Conservation (phyloP, 2,888 invertebrate species). For the Ethmia dodecea region DNA sequence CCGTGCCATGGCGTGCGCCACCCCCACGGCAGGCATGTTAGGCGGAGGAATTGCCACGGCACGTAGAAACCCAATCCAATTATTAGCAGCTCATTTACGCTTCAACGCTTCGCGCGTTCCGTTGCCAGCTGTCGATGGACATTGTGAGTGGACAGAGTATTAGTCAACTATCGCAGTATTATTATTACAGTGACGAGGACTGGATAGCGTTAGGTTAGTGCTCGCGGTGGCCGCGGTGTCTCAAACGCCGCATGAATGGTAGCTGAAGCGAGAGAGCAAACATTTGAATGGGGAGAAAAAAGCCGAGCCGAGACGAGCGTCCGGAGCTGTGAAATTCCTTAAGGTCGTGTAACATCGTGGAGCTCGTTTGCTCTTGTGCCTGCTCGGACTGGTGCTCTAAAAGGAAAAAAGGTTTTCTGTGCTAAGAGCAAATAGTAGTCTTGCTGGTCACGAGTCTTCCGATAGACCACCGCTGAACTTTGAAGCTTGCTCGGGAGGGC, state of each 20-base stretch:
- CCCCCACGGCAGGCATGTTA: slow-evolving; percentile 61
- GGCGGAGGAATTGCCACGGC: slow-evolving; percentile 70
- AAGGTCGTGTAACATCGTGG: slow-evolving; percentile 71
- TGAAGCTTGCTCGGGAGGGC: slow-evolving; percentile 28
- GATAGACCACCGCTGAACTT: slow-evolving; percentile 66
- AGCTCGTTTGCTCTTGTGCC: slow-evolving; percentile 69
- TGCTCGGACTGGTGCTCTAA: slow-evolving; percentile 68
- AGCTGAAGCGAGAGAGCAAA: slow-evolving; percentile 72
- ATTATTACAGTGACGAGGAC: slow-evolving; percentile 76
- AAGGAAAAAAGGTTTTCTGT: slow-evolving; percentile 72
- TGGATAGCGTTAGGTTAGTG: slow-evolving; percentile 70
- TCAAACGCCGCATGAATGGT: slow-evolving; percentile 68
- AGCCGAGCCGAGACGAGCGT: slow-evolving; percentile 50
- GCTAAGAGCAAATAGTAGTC: slow-evolving; percentile 68
- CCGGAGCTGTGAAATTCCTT: slow-evolving; percentile 75
- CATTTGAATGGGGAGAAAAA: slow-evolving; percentile 66
- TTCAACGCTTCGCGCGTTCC: slow-evolving; percentile 73
- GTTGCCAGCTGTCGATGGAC: slow-evolving; percentile 73
- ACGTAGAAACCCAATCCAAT: slow-evolving; percentile 43
- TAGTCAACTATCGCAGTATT: slow-evolving; percentile 78
- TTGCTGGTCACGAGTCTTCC: slow-evolving; percentile 66
- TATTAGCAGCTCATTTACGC: slow-evolving; percentile 66
- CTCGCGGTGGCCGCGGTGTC: slow-evolving; percentile 66
- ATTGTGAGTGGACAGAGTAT: slow-evolving; percentile 75
- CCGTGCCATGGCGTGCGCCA: slow-evolving; percentile 65